These are phyloP conservation scores for Siniperca chuatsi DNA, from an alignment of 2,113 vertebrate species.

Conservation along the genomic window DNA sequence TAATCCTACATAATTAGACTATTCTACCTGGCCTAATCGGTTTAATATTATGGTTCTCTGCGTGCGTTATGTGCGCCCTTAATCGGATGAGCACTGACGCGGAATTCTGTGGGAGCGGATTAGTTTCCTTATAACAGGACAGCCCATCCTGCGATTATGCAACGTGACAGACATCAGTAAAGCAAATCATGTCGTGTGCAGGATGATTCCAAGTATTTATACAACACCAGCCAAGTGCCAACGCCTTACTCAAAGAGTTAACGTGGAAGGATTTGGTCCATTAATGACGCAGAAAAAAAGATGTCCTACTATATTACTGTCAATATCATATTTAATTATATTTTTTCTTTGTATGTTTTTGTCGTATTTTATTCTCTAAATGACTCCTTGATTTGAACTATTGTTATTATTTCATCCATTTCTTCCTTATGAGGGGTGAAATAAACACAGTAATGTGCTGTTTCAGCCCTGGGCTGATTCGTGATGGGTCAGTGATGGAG, in stretches of 20 bases:
- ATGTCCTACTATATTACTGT: not conserved
- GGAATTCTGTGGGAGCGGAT: slow-evolving; percentile 64
- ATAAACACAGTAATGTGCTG: slow-evolving; percentile 42
- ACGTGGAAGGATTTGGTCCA: not conserved
- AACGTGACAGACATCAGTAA: slow-evolving; percentile 70
- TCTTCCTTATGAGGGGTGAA: slow-evolving; percentile 22
- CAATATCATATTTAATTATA: not conserved
- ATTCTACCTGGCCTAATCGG: slow-evolving; percentile 52
- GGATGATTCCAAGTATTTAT: slow-evolving; percentile 47
- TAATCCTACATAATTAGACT: slow-evolving; percentile 67
- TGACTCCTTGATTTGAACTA: slow-evolving; percentile 4
- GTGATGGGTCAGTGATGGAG: slow-evolving; percentile 44
- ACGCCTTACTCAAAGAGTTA: not conserved
- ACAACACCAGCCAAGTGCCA: slow-evolving; percentile 38
- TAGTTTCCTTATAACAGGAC: slow-evolving; percentile 58
- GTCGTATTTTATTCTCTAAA: not conserved
- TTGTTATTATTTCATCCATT: not conserved
- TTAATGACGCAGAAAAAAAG: not conserved
- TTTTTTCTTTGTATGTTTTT: not conserved
- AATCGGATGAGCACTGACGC: slow-evolving; percentile 67
- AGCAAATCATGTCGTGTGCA: slow-evolving; percentile 54
- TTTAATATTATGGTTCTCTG: slow-evolving; percentile 42
- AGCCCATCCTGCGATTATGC: slow-evolving; percentile 51
- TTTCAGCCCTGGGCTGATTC: slow-evolving; percentile 25
- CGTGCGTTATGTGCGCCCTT: slow-evolving; percentile 35